Conservation (phyloP, 1,140 invertebrate species). For the Drosophila nigromelanica region DNA sequence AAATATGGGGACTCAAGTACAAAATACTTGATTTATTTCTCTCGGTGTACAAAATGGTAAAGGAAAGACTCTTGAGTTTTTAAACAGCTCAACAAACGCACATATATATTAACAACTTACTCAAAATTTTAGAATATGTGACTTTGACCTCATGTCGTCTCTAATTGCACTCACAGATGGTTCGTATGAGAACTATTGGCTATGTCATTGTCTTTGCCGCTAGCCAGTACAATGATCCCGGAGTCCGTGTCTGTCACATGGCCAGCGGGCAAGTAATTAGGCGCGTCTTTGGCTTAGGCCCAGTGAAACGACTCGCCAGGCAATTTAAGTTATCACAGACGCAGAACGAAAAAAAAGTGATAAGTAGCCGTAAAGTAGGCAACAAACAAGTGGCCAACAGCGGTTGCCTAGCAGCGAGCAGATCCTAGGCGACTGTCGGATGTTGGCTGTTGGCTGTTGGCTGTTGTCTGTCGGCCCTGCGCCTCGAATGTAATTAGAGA, state of each 20-base stretch:
- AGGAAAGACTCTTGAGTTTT: neutral
- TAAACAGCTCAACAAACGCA: neutral
- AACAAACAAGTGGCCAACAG: slow-evolving; percentile 50
- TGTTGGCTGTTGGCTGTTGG: neutral
- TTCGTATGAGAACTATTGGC: neutral
- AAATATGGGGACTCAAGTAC: no score
- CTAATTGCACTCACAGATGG: neutral
- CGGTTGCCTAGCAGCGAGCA: slow-evolving; percentile 16
- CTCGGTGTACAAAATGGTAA: neutral
- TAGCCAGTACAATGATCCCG: slow-evolving; percentile 53
- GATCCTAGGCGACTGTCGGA: slow-evolving; percentile 7
- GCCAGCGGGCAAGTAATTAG: slow-evolving; percentile 69
- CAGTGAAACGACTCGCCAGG: slow-evolving; percentile 17
- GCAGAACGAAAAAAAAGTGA: slow-evolving; percentile 50
- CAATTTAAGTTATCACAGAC: slow-evolving; percentile 22
- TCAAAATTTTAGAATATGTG: neutral
- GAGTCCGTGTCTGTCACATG: neutral
- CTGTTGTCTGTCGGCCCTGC: slow-evolving; percentile 27
- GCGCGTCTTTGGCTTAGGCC: slow-evolving; percentile 48
- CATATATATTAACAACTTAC: neutral
- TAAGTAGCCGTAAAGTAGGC: slow-evolving; percentile 70
- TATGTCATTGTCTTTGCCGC: slow-evolving; percentile 4
- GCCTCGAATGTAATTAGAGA: slow-evolving; percentile 76
- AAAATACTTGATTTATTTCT: neutral
- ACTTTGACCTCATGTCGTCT: neutral